Percentiles rank a stretch among this genome's conserved stretches.
Evolutionary conservation across 2,113 vertebrate species (phyloP).

Genomic region (Chloropsis cyanopogon): DNA sequence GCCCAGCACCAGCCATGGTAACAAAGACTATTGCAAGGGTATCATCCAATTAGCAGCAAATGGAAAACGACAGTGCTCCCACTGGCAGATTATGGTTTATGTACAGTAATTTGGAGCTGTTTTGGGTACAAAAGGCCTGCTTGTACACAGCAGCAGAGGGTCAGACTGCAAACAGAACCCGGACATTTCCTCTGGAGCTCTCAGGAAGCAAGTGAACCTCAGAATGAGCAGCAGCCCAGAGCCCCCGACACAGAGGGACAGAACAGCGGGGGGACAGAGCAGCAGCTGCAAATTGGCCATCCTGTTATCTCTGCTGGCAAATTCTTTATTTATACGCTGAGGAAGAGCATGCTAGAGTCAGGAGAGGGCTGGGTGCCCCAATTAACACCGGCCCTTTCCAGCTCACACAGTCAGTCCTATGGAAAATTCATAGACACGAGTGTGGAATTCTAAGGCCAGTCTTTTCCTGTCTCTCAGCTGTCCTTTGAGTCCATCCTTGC

Average conservation of each 20-base stretch:
- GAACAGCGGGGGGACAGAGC: background rate
- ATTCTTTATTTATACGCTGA: too few relatives aligned
- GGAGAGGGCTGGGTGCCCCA: background rate
- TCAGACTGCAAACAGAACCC: background rate
- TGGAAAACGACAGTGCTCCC: constrained; percentile 19
- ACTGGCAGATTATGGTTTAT: constrained; percentile 27
- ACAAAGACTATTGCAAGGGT: background rate
- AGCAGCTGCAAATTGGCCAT: too few relatives aligned
- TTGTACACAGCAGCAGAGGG: background rate
- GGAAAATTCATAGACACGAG: background rate
- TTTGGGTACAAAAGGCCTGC: constrained; percentile 8
- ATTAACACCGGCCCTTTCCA: background rate
- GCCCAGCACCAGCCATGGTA: background rate
- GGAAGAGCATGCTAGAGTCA: too few relatives aligned
- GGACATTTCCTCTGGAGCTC: background rate
- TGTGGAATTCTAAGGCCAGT: background rate
- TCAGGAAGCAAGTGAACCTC: background rate
- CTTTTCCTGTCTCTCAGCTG: background rate
- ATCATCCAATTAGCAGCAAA: constrained; percentile 63
- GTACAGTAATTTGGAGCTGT: constrained; percentile 44
- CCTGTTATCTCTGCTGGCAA: too few relatives aligned
- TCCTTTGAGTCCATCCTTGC: background rate
- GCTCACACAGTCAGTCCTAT: background rate
- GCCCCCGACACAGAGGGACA: background rate
- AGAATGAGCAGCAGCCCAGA: background rate